Evolutionary conservation across 2,797 vertebrate species (phyloP).

Genomic region (Oreochromis grahami): DNA sequence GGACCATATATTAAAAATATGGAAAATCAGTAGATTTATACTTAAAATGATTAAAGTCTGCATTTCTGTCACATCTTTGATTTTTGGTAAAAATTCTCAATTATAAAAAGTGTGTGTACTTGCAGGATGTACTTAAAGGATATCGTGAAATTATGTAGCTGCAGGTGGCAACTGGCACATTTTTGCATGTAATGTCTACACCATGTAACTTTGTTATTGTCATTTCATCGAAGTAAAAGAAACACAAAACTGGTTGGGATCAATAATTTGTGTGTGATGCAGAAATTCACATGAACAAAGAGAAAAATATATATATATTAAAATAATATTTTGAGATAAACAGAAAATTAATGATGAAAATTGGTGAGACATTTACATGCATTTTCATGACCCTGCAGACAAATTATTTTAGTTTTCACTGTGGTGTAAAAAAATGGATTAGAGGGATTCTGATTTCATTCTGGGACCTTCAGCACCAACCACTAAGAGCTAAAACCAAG

Average conservation of each 20-base stretch:
- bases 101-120: not conserved
- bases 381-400: not conserved
- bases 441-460: slow-evolving; percentile 56
- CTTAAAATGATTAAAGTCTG: not conserved
- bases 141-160: not conserved
- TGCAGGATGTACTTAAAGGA: not conserved
- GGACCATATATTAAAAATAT: not conserved
- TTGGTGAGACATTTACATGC: not conserved
- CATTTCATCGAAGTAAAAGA: not conserved
- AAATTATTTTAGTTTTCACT: not conserved
- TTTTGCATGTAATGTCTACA: not conserved
- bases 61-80: not conserved
- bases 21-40: not conserved
- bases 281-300: not conserved
- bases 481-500: slow-evolving; percentile 46
- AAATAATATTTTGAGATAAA: not conserved
- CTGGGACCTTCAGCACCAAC: slow-evolving; percentile 31
- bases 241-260: not conserved
- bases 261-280: not conserved
- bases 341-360: not conserved
- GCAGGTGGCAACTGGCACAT: not conserved
- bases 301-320: not conserved
- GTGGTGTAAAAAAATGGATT: slow-evolving; percentile 21
- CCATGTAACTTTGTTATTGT: not conserved
- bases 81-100: not conserved